Evolutionary conservation across 2,888 invertebrate genomes (phyloP).

Genomic region (Caenorhabditis imperialis): DNA sequence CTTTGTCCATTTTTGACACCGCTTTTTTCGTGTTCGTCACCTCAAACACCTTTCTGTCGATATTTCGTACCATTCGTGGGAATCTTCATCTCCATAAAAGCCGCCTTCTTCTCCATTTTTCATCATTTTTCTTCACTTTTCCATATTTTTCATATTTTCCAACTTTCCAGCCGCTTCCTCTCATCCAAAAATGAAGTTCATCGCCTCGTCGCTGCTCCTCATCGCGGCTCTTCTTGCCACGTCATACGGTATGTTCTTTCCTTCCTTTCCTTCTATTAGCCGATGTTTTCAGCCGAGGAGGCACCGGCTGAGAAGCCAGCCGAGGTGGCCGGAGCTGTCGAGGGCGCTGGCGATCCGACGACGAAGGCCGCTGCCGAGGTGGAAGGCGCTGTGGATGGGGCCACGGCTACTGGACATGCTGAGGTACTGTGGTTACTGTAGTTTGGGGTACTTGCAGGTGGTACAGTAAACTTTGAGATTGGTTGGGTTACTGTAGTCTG

Average conservation of each 20-base stretch:
- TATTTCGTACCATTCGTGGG: no score
- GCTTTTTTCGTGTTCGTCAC: no score
- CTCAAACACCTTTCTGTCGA: no score
- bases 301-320: constrained; percentile 1
- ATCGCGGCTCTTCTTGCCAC: background rate
- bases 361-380: background rate
- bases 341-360: background rate
- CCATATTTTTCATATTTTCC: no score
- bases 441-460: background rate
- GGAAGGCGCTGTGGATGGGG: background rate
- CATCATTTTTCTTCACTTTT: no score
- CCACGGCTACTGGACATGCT: background rate
- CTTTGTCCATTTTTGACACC: no score
- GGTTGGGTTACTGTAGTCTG: background rate
- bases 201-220: background rate
- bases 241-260: constrained; percentile 3
- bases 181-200: no score
- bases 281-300: background rate
- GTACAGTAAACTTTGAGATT: background rate
- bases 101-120: no score
- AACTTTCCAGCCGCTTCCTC: background rate
- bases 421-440: no score
- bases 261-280: background rate
- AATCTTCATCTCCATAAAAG: no score
- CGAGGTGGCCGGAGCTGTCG: background rate